phyloP scores from a whole-genome alignment of 2,113 vertebrate genomes.

The Geococcyx californianus region DNA sequence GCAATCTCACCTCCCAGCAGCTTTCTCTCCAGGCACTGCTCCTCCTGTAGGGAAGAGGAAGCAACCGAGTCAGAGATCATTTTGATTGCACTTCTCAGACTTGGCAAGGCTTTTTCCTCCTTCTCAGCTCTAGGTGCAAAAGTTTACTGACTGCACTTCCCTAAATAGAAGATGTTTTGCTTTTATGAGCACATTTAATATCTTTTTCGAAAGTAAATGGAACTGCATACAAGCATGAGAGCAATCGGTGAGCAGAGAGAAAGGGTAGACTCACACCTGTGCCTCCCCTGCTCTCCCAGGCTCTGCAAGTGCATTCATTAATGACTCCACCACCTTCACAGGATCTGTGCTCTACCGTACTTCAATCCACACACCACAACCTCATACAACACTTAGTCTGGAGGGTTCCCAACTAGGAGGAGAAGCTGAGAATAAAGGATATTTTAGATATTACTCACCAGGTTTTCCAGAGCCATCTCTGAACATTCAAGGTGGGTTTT shows the following conservation, averaged over 20 bases:
- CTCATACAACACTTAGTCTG: neutral
- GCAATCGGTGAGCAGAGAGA: neutral
- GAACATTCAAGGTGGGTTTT: neutral
- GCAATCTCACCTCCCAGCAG: neutral
- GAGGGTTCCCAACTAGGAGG: neutral
- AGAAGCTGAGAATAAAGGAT: neutral
- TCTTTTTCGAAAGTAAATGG: neutral
- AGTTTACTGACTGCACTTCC: neutral
- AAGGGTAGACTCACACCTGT: neutral
- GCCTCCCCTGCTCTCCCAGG: neutral
- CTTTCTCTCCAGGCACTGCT: neutral
- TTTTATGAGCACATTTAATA: neutral
- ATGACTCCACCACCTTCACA: neutral
- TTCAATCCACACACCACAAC: neutral
- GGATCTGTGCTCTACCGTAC: neutral
- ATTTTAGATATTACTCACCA: neutral
- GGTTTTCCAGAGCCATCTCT: neutral
- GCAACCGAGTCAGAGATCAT: neutral
- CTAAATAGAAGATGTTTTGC: neutral
- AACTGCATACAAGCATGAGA: neutral
- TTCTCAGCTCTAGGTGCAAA: neutral
- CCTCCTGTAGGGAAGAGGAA: fast-evolving
- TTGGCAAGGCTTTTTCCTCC: neutral
- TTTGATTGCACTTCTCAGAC: neutral
- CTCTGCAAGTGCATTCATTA: neutral